Base-by-base conservation (phyloP, 2,113 vertebrate genomes). In the Esox niger region DNA sequence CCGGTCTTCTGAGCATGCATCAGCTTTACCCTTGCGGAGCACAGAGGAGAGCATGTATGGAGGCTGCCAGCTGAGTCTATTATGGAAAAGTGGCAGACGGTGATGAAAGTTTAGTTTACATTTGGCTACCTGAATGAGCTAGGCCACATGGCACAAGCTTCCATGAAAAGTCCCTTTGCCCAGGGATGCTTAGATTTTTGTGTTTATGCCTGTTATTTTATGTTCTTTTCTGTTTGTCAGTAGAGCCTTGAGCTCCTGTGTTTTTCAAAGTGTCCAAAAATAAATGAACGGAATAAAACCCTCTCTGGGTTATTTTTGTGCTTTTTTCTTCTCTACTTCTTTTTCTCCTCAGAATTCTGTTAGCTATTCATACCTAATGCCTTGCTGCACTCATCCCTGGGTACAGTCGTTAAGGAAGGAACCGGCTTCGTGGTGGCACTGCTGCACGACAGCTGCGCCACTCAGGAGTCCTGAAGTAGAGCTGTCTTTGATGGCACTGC, bases 121-220 rank as follows among this genome's bases (percentile, higher is more conserved):
- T 7, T 23, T 11, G 13, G 35, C 23, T 31, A 32, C 59, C 21
- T 61, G 59, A 33, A 32, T 38, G 32, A 33, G 31, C 23, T 31
- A 61, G 59, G 9, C 32, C 21, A 8, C n/a, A 20, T 33, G 31
- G 9, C 54, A n/a, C 20, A 3, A n/a, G 59, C 32, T 61, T 31
- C 35, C 59, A 38, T 35, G 25, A 33, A 61, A 13, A 61, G 59
- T 35, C 20, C 59, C 59, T 21, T 61, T 35, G 31, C 59, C 30
- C 33, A 31, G n/a, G 33, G 59, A 15, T 4, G 8, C 20, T 61
- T 61, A 20, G 6, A 5, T n/a, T n/a, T 35, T 35, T 20, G 20
- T 61, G 59, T 13, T 33, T 35, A 1, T 61, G 32, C 6, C 23
- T 23, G 59, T 61, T 52, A 52, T 23, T 17, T n/a, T 52, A 0